Conservation (phyloP, 2,888 invertebrate species). For the Tanytarsus gracilentus region DNA sequence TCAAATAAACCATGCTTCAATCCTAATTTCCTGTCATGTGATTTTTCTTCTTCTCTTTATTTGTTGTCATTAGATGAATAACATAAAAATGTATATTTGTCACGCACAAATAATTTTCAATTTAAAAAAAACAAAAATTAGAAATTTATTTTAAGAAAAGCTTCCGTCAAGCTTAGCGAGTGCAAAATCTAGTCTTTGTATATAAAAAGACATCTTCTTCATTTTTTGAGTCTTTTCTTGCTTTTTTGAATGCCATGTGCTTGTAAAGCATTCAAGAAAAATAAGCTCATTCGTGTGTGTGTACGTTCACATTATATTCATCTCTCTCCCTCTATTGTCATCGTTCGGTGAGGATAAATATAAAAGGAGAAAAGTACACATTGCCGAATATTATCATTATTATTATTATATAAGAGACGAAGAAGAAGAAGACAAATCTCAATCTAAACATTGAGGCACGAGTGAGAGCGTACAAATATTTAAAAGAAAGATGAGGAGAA, state of each 20-base stretch:
- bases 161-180: no score
- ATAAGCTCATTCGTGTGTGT: not conserved
- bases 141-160: no score
- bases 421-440: no score
- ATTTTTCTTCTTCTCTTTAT: not conserved
- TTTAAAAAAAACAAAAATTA: no score
- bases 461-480: no score
- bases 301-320: not conserved
- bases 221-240: not conserved
- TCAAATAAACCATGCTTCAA: not conserved
- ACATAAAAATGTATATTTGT: no score
- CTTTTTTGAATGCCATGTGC: not conserved
- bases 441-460: no score
- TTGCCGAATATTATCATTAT: no score
- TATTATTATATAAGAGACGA: no score
- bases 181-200: not conserved
- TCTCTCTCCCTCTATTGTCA: not conserved
- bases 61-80: not conserved
- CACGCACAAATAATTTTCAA: no score
- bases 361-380: not conserved
- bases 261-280: not conserved
- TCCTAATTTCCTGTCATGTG: conserved; percentile 23
- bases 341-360: not conserved
- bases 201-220: not conserved
- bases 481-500: no score